Base-by-base conservation (phyloP, 1,140 invertebrate species). In the Manduca sexta region DNA sequence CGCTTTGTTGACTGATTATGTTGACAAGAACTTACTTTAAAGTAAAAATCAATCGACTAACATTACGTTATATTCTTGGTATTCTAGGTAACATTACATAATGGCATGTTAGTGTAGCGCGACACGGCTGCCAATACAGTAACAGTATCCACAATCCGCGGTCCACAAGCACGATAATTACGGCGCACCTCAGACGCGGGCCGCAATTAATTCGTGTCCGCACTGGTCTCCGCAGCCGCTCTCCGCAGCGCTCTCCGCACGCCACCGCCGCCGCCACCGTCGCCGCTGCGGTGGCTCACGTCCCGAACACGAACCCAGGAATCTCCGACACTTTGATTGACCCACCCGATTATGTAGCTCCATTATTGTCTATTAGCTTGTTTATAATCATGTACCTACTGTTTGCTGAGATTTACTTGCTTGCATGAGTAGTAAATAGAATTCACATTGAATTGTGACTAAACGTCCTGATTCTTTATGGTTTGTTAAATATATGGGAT, bases 131-230 rank as follows among this genome's bases (percentile, higher is more conserved):
- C 21, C 21, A 26, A 26, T 26, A 8, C 21, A 8, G 21, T 67
- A 70, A 30, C 42, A 7, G 47, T 33, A 33, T 26, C 35, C 21
- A 26, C 26, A 49, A 33, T 26, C 35, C 21, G 16, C 26, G 47
- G 43, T 74, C 62, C 64, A 47, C 61, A 60, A 65, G 63, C 55
- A 63, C 56, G 60, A 57, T 69, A 68, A 76, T 76, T 73, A 73
- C 62, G 68, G 72, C 50, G 42, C 59, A 75, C 74, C 74, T 78
- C 72, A 74, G 63, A 78, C 72, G 75, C 54, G 65, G 56, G 66
- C 72, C 74, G 61, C 72, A 78, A 74, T 73, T 66, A 76, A 73
- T 74, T 68, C 64, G 55, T 57, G 50, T 60, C 60, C 57, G 57
- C 56, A 11, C 12, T 30, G 21, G n/a, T 10, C 21, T 2, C 17